phyloP scores from a whole-genome alignment of 2,113 vertebrate species.

The Amphilophus citrinellus region DNA sequence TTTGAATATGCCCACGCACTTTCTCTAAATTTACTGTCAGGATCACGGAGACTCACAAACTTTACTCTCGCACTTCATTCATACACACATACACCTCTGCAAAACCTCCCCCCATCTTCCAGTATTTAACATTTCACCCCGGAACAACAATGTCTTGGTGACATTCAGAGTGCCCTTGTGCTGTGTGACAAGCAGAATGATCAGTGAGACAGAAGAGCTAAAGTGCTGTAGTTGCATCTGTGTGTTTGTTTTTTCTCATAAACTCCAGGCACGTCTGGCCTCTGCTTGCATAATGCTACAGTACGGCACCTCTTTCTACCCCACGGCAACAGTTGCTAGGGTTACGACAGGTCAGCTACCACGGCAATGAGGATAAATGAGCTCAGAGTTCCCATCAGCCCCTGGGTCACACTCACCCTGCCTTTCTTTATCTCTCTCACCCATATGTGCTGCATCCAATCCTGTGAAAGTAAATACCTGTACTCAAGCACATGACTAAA shows the following conservation, averaged over 20 bases:
- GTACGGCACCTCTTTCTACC: conserved; percentile 56
- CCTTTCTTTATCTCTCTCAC: neutral
- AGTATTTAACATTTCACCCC: too few relatives aligned
- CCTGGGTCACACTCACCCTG: conserved; percentile 38
- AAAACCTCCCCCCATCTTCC: too few relatives aligned
- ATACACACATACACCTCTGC: neutral
- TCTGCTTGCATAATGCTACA: conserved; percentile 66
- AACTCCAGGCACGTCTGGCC: conserved; percentile 52
- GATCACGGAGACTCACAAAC: conserved; percentile 15
- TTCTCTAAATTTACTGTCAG: conserved; percentile 6
- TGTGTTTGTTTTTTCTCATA: conserved; percentile 43
- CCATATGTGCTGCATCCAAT: neutral
- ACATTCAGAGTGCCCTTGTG: conserved; percentile 46
- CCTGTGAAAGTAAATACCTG: conserved; percentile 47
- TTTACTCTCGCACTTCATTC: conserved; percentile 6
- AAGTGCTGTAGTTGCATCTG: conserved; percentile 28
- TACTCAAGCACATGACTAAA: conserved; percentile 39
- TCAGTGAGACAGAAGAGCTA: conserved; percentile 32
- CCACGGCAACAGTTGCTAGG: conserved; percentile 67
- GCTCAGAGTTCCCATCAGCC: conserved; percentile 65
- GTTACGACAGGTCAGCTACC: conserved; percentile 67
- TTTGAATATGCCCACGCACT: conserved; percentile 48
- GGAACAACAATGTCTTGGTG: neutral
- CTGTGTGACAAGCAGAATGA: conserved; percentile 36
- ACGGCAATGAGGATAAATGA: conserved; percentile 66